A percentile compares a stretch with the other conserved stretches of the same genome.
phyloP scores from a whole-genome alignment of 2,888 invertebrate genomes.

The Scelioninae gen. 2 region DNA sequence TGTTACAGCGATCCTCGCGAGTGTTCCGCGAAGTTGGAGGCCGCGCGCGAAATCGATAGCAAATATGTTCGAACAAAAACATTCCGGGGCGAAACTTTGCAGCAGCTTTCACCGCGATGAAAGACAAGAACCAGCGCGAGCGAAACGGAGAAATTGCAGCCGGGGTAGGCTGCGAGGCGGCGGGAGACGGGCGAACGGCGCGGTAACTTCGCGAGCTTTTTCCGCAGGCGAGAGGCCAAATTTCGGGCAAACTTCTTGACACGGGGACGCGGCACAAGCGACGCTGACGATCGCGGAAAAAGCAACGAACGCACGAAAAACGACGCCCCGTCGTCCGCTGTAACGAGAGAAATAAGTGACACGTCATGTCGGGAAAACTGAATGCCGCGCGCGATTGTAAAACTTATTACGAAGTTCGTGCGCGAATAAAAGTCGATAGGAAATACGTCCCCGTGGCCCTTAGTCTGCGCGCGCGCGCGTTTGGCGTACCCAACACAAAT shows the following conservation, averaged over 20 bases:
- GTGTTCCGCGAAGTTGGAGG: conserved; percentile 58
- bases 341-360: conserved; percentile 49
- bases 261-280: conserved; percentile 44
- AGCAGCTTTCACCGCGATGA: conserved; percentile 59
- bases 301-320: conserved; percentile 52
- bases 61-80: conserved; percentile 61
- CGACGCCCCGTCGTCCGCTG: conserved; percentile 24
- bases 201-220: conserved; percentile 53
- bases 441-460: conserved; percentile 7
- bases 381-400: conserved; percentile 23
- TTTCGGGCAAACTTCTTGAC: conserved; percentile 57
- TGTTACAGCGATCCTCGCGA: conserved; percentile 59
- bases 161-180: conserved; percentile 57
- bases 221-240: conserved; percentile 49
- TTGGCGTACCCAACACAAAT: too few species aligned
- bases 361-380: conserved; percentile 31
- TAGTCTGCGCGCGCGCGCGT: not conserved
- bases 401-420: conserved; percentile 36
- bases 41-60: conserved; percentile 56
- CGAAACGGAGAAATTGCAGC: conserved; percentile 33
- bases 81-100: conserved; percentile 59
- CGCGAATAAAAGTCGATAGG: conserved; percentile 28
- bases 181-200: conserved; percentile 50
- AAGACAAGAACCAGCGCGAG: conserved; percentile 42
- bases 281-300: conserved; percentile 50